Conservation (phyloP, 2,113 vertebrate genomes). For the Aptenodytes patagonicus region DNA sequence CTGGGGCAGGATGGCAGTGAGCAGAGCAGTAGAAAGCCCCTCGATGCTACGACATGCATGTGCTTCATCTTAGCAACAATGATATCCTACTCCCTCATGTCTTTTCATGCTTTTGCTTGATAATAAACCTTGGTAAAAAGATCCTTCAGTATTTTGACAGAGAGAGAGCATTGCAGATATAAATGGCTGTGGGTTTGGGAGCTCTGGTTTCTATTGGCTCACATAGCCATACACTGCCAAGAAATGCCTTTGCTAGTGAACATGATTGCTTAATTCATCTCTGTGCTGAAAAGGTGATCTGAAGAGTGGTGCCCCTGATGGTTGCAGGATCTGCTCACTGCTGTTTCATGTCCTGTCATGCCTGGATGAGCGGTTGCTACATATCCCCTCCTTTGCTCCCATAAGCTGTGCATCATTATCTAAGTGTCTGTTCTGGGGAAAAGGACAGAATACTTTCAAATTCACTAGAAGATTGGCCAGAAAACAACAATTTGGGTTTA, state of each 20-base stretch:
- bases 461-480: background rate
- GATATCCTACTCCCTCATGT: background rate
- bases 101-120: background rate
- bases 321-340: background rate
- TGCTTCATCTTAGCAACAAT: background rate
- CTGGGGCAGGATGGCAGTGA: background rate
- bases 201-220: background rate
- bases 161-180: background rate
- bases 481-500: background rate
- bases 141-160: background rate
- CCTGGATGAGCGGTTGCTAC: background rate
- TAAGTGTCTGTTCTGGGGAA: background rate
- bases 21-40: background rate
- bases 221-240: background rate
- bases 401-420: background rate
- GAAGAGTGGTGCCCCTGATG: background rate
- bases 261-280: background rate
- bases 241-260: background rate
- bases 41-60: fast-evolving
- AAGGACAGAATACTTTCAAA: background rate
- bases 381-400: background rate
- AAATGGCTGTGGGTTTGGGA: background rate
- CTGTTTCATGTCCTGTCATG: background rate
- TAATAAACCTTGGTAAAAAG: background rate
- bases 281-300: background rate